phyloP scores from a whole-genome alignment of 2,888 invertebrate species.

The Steinernema scapterisci region DNA sequence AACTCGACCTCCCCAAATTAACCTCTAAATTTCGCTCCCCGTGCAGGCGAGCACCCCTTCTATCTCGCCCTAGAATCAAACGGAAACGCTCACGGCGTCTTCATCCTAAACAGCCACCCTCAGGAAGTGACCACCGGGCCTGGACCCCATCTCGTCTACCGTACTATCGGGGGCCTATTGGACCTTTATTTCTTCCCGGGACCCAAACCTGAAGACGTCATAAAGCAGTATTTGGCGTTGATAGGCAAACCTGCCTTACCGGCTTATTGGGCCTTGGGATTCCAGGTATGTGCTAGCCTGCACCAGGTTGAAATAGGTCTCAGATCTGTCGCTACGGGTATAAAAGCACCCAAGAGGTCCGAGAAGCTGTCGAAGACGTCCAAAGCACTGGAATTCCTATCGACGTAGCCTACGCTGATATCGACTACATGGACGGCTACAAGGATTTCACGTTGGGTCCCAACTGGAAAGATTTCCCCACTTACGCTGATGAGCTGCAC shows the following conservation, averaged over 20 bases:
- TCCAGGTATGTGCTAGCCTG: neutral
- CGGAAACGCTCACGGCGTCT: conserved; percentile 62
- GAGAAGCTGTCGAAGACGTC: conserved; percentile 63
- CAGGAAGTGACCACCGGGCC: conserved; percentile 62
- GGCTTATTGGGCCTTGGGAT: neutral
- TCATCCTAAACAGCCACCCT: conserved; percentile 60
- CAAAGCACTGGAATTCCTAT: conserved; percentile 70
- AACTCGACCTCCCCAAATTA: neutral
- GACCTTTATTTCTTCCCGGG: conserved; percentile 66
- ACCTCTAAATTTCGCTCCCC: neutral
- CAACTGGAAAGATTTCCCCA: conserved; percentile 51
- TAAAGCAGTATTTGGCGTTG: conserved; percentile 65
- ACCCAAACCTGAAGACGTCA: conserved; percentile 67
- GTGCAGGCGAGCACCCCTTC: conserved; percentile 59
- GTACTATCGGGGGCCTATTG: conserved; percentile 70
- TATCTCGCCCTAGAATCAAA: conserved; percentile 58
- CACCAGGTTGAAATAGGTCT: neutral
- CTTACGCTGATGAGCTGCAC: conserved; percentile 55
- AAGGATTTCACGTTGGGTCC: conserved; percentile 77
- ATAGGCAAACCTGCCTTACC: conserved; percentile 64
- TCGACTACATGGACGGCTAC: conserved; percentile 81
- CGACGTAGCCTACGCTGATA: conserved; percentile 80
- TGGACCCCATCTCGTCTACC: conserved; percentile 75
- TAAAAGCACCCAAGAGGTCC: conserved; percentile 51
- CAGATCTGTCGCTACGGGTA: conserved; percentile 62